Base-by-base conservation (phyloP, 2,113 vertebrate genomes). In the Gallinago jamesoni region DNA sequence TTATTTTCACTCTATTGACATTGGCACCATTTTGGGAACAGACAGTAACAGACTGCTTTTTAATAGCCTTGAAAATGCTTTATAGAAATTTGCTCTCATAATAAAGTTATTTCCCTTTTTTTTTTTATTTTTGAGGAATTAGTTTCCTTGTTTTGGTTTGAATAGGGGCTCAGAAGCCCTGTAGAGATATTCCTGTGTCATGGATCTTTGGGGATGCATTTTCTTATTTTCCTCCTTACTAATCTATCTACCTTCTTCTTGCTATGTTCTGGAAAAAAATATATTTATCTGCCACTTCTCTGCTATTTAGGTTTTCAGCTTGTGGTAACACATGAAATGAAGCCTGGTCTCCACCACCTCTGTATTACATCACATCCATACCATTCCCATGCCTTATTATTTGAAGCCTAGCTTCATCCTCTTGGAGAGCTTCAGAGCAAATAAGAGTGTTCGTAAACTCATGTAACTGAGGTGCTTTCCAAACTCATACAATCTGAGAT, bases 11-110 rank as follows among this genome's bases (percentile, higher is more conserved):
- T 23, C 11, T 97, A 93, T 97, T 97, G 94, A 95, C 35, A 68
- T 94, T 97, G 95, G 92, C 93, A 95, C 45, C 0, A 1, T 82
- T 95, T 90, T 50, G 84, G 90, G 92, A 97, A 95, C 92, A 95
- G 96, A 94, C 90, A 94, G 92, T 96, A 96, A 97, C 83, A 87
- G 39, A 30, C 64, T 94, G 87, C 70, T 94, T 95, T 89, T 94
- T 90, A 95, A 78, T 90, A 72, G 85, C 93, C 96, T 95, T 96
- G 81, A 93, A 96, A 95, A 82, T 78, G 60, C 83, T 94, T 95
- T 75, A 88, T 43, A 95, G 76, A 84, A 84, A 81, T 94, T 89
- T 89, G 64, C 79, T 95, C 43, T 95, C 73, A 66, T 95, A 56
- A 89, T 66, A 27, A 95, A 96, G 93, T 84, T 96, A 78, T 96